Evolutionary conservation across 2,888 invertebrate genomes (phyloP).

Genomic region (Orchesellides sinensis): DNA sequence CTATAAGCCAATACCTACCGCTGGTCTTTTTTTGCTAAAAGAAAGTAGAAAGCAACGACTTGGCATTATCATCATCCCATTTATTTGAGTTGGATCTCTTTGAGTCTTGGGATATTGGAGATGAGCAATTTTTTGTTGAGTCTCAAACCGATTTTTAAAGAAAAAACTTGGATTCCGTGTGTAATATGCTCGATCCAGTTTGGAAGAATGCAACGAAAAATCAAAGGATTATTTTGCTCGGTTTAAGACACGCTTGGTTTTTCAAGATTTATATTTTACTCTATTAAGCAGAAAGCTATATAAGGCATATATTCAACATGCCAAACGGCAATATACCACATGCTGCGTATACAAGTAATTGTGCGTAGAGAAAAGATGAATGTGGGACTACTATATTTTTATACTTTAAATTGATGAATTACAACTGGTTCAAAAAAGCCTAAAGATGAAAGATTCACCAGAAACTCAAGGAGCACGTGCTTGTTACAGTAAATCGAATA

Average conservation of each 20-base stretch:
- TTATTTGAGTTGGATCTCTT: slow-evolving; percentile 42
- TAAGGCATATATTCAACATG: no score
- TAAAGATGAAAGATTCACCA: not conserved
- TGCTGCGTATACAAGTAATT: not conserved
- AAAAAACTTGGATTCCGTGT: slow-evolving; percentile 33
- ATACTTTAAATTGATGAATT: slow-evolving; percentile 27
- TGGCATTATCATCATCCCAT: slow-evolving; percentile 53
- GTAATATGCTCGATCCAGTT: slow-evolving; percentile 37
- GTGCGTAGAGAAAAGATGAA: slow-evolving; percentile 20
- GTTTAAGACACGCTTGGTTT: slow-evolving; percentile 25
- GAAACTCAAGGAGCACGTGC: no score
- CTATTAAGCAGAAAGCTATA: no score
- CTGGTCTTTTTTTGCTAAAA: slow-evolving; percentile 21
- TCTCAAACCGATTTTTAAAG: slow-evolving; percentile 2
- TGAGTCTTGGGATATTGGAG: slow-evolving; percentile 27
- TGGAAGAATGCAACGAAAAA: slow-evolving; percentile 36
- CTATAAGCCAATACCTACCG: not conserved
- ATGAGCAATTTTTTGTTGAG: slow-evolving; percentile 49
- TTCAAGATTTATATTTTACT: slow-evolving; percentile 35
- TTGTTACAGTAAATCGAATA: no score
- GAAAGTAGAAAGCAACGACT: slow-evolving; percentile 41
- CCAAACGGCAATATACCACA: not conserved
- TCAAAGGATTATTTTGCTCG: slow-evolving; percentile 60
- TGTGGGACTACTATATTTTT: not conserved
- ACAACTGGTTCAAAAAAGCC: slow-evolving; percentile 12